These are phyloP conservation scores for Calypte anna DNA, from an alignment of 2,113 vertebrate genomes.

Conservation along the genomic window DNA sequence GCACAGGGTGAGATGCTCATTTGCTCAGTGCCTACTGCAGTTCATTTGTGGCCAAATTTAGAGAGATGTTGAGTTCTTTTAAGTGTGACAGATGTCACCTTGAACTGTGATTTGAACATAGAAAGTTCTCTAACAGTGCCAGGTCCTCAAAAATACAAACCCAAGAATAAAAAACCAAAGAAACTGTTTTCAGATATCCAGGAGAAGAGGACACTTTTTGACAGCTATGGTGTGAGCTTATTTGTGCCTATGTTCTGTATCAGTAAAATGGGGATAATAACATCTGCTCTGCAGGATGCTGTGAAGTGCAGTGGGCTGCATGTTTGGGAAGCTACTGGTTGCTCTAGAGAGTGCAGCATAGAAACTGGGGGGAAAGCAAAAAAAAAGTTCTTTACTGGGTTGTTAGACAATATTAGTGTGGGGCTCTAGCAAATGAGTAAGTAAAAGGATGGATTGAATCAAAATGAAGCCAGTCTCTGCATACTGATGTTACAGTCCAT, in stretches of 20 bases:
- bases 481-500: not conserved
- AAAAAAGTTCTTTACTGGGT: not conserved
- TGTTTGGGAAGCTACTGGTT: not conserved
- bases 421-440: not conserved
- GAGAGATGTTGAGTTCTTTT: not conserved
- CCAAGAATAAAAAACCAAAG: not conserved
- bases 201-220: not conserved
- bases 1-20: not conserved
- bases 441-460: not conserved
- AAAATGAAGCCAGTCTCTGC: not conserved
- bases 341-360: not conserved
- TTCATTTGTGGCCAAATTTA: not conserved
- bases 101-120: not conserved
- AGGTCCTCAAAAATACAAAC: not conserved
- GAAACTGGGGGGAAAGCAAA: not conserved
- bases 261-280: not conserved
- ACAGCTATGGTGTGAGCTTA: not conserved
- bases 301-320: not conserved
- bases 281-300: not conserved
- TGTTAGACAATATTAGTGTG: not conserved
- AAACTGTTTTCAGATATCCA: not conserved
- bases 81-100: not conserved
- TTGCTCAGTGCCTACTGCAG: not conserved
- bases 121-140: not conserved
- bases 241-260: not conserved